Base-by-base conservation (phyloP, 1,140 invertebrate genomes). In the Saccostrea glomerata region DNA sequence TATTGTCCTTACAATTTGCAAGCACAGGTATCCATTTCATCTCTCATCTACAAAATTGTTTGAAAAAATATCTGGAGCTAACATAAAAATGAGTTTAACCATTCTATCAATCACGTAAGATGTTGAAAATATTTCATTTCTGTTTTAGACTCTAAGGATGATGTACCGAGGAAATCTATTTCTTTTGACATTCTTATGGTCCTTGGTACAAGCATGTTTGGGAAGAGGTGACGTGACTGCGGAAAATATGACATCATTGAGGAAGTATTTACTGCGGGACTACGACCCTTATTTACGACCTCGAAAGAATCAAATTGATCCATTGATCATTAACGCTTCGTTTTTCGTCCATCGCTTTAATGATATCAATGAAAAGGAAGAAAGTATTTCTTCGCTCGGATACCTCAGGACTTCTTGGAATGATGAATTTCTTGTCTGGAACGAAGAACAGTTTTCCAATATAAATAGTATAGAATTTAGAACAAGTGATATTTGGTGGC, bases 401-500 rank as follows among this genome's bases (percentile, higher is more conserved):
- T 77, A 77, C 25, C 30, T 77, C 30, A 30, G 25, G 4, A 30
- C 36, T 40, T 3, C 30, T 13, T 77, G 70, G 70, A 77, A 30
- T 40, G 70, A 77, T 30, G 70, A 77, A 17, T 77, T 77, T 13
- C 70, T 77, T 15, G 70, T 36, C 3, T 77, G 70, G 70, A 25
- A 77, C 13, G 36, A 77, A 36, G 25, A 77, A 17, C 23, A 30
- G 4, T 36, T 36, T 12, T 36, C 23, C 30, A 77, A 77, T 25
- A 77, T 77, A 2, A 36, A 11, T 36, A 25, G 15, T 30, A 77
- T 77, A 9, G 70, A 30, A 30, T 23, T 77, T 0, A 77, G 36
- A 77, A 77, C 70, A 36, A 36, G 36, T 36, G 70, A 77, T 15
- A 77, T 77, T 12, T 77, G 70, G 70, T 77, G 70, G 70, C 70